These are phyloP conservation scores for Nettapus auritus DNA, from an alignment of 2,113 vertebrate genomes.

Conservation along the genomic window DNA sequence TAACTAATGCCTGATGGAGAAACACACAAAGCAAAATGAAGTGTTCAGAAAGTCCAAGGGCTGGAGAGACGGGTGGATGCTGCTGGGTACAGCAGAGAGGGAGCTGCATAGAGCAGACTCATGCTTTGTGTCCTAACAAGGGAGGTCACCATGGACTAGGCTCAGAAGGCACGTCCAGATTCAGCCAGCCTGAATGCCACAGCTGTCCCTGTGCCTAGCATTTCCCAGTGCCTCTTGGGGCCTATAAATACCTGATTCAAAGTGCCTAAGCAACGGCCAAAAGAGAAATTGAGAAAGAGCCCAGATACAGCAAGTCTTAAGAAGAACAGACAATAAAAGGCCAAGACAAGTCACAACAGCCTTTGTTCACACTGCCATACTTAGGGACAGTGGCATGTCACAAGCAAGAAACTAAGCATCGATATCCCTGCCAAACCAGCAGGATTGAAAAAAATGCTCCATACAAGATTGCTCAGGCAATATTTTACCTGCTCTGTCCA, in stretches of 20 bases:
- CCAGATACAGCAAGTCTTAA: background rate
- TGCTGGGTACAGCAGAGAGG: background rate
- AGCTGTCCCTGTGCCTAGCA: background rate
- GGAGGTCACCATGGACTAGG: background rate
- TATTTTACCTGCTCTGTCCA: background rate
- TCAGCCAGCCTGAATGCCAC: background rate
- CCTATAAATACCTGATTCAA: background rate
- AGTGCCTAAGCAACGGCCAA: background rate
- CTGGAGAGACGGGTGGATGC: background rate
- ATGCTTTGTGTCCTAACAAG: accelerated
- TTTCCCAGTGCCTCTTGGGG: background rate
- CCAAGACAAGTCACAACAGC: background rate
- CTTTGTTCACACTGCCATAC: background rate
- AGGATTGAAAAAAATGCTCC: background rate
- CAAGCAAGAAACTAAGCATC: background rate
- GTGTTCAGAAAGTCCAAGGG: background rate
- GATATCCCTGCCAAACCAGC: background rate
- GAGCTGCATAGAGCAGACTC: background rate
- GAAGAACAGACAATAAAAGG: background rate
- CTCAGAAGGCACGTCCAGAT: background rate
- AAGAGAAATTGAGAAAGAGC: background rate
- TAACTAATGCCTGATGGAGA: conserved; percentile 28
- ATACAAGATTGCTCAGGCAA: background rate
- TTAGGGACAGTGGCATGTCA: background rate
- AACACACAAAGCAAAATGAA: background rate